These are phyloP conservation scores for Cantharis rufa DNA, from an alignment of 2,888 invertebrate species.

Conservation along the genomic window DNA sequence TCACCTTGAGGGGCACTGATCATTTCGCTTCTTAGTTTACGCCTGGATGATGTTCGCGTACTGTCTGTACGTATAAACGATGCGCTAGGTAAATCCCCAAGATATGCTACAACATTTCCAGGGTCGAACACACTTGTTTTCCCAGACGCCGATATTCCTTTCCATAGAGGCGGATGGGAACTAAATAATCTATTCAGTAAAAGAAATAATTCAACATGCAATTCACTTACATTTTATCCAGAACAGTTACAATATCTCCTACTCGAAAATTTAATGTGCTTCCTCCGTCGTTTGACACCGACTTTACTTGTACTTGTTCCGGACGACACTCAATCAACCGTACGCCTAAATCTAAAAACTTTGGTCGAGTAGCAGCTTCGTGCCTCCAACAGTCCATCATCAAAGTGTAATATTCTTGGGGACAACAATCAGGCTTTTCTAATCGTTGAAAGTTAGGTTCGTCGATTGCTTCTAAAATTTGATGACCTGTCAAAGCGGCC, in stretches of 20 bases:
- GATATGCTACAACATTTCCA: slow-evolving; percentile 82
- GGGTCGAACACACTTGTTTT: slow-evolving; percentile 95
- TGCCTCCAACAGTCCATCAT: slow-evolving; percentile 98
- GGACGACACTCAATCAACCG: slow-evolving; percentile 85
- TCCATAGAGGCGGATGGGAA: slow-evolving; percentile 78
- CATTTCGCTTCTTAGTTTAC: slow-evolving; percentile 85
- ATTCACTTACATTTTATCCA: slow-evolving; percentile 73
- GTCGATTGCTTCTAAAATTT: slow-evolving; percentile 95
- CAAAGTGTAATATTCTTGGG: slow-evolving; percentile 85
- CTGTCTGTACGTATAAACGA: slow-evolving; percentile 62
- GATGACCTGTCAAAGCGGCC: slow-evolving; percentile 86
- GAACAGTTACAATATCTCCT: slow-evolving; percentile 89
- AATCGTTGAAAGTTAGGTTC: slow-evolving; percentile 88
- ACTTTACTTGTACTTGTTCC: slow-evolving; percentile 87
- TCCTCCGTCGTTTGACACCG: slow-evolving; percentile 56
- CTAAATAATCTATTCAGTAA: slow-evolving; percentile 33
- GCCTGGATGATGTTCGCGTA: slow-evolving; percentile 63
- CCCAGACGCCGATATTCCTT: slow-evolving; percentile 85
- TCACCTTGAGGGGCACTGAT: slow-evolving; percentile 97
- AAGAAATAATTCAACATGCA: background rate
- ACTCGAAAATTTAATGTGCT: slow-evolving; percentile 80
- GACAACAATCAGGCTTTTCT: slow-evolving; percentile 93
- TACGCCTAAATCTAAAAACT: slow-evolving; percentile 82
- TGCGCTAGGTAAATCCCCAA: slow-evolving; percentile 72
- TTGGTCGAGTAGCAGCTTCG: slow-evolving; percentile 84